Evolutionary conservation across 2,113 vertebrate species (phyloP).

Genomic region (Thunnus thynnus): DNA sequence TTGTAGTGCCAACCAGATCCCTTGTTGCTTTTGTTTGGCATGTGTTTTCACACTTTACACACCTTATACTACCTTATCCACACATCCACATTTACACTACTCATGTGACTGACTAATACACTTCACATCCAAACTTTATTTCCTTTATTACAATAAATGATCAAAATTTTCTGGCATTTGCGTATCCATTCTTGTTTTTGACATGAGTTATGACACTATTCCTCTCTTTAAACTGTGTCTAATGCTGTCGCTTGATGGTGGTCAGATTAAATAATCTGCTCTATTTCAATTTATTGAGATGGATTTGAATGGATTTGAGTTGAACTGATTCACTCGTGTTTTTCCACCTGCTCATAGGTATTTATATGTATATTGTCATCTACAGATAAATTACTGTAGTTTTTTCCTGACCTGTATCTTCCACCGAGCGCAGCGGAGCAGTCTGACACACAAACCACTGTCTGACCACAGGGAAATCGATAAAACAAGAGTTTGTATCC

Average conservation of each 20-base stretch:
- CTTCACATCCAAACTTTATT: not conserved
- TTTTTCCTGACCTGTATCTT: conserved; percentile 24
- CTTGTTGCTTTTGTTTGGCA: too few relatives aligned
- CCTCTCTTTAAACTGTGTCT: not conserved
- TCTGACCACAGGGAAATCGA: conserved; percentile 70
- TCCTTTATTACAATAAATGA: not conserved
- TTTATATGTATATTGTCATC: not conserved
- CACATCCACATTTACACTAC: too few relatives aligned
- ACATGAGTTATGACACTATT: too few relatives aligned
- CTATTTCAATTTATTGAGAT: not conserved
- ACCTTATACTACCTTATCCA: too few relatives aligned
- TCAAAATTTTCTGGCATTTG: too few relatives aligned
- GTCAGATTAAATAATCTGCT: not conserved
- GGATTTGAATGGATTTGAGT: not conserved
- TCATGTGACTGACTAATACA: not conserved
- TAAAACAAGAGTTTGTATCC: conserved; percentile 55
- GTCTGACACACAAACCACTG: conserved; percentile 65
- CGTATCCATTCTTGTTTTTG: too few relatives aligned
- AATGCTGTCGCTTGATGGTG: not conserved
- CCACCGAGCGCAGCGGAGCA: conserved; percentile 30
- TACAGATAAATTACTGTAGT: conserved; percentile 5
- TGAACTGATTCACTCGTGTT: not conserved
- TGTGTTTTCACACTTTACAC: too few relatives aligned
- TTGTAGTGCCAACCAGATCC: too few relatives aligned
- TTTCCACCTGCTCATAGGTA: not conserved